Base-by-base conservation (phyloP, 2,888 invertebrate species). In the Taphrorychus bicolor region DNA sequence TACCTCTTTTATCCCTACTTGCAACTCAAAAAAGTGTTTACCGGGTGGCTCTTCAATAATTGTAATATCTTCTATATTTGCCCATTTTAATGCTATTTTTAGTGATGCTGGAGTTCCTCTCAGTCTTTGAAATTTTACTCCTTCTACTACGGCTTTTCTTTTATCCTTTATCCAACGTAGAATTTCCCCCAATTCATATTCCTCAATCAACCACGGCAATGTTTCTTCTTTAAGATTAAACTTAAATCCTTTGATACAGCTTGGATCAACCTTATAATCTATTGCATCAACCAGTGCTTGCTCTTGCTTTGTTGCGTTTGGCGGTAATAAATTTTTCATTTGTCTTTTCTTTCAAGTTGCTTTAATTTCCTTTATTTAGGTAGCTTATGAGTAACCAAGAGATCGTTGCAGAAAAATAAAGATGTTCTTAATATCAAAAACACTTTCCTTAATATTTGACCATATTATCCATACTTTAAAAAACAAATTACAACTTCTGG, bases 301-400 rank as follows among this genome's bases (percentile, higher is more conserved):
- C 17, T 58, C 58, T 48, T 58, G 58, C 22, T 58, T 58, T 58
- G 58, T 52, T 52, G 58, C 58, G 51, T 58, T 58, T 58, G 58
- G 58, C 16, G 58, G 58, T 17, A 58, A 49, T 58, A 58, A 19
- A 11, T n/a, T n/a, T n/a, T n/a, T n/a, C n/a, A n/a, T n/a, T n/a
- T n/a, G n/a, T n/a, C n/a, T n/a, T n/a, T n/a, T n/a, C n/a, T n/a
- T n/a, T n/a, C n/a, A n/a, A n/a, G n/a, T n/a, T n/a, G n/a, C n/a
- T n/a, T n/a, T n/a, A n/a, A n/a, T n/a, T n/a, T n/a, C n/a, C n/a
- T n/a, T n/a, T n/a, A n/a, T n/a, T n/a, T n/a, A n/a, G n/a, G n/a
- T n/a, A n/a, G n/a, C n/a, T n/a, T n/a, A n/a, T n/a, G n/a, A n/a
- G n/a, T n/a, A n/a, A n/a, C n/a, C n/a, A n/a, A n/a, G n/a, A n/a